Conservation (phyloP, 2,113 vertebrate species). For the Mungos mungo region DNA sequence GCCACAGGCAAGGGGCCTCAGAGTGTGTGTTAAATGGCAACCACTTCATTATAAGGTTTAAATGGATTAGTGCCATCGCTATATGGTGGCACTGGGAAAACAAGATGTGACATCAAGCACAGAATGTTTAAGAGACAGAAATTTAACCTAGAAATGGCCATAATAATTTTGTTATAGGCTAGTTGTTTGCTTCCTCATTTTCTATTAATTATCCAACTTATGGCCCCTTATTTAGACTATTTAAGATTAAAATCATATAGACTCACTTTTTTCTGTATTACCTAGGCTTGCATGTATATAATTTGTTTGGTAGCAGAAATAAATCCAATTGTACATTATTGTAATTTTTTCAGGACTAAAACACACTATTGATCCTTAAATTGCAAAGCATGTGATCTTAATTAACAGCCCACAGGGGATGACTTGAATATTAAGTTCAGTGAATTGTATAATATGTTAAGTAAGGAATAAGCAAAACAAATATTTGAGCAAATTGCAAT, state of each 20-base stretch:
- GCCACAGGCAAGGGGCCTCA: neutral
- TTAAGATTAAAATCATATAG: neutral
- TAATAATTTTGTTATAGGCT: neutral
- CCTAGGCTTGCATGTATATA: neutral
- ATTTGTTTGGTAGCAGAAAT: neutral
- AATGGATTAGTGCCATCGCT: neutral
- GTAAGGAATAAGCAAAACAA: constrained; percentile 39
- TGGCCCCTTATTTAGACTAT: neutral
- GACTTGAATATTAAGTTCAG: constrained; percentile 67
- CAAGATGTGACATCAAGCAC: neutral
- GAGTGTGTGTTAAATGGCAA: neutral
- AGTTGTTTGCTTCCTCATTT: neutral
- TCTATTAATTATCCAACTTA: neutral
- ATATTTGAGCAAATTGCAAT: constrained; percentile 42
- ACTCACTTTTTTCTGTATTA: neutral
- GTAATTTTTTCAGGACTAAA: neutral
- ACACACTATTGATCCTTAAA: neutral
- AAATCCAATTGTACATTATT: neutral
- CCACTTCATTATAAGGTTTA: neutral
- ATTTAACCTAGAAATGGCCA: neutral
- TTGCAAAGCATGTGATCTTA: neutral
- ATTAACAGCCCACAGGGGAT: constrained; percentile 47
- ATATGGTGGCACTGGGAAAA: no score
- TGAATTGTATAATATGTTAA: constrained; percentile 49
- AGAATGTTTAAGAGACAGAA: neutral